Percentiles rank a stretch among this genome's conserved stretches.
Conservation (phyloP, 2,797 vertebrate genomes). For the Tauraco hartlaubi region DNA sequence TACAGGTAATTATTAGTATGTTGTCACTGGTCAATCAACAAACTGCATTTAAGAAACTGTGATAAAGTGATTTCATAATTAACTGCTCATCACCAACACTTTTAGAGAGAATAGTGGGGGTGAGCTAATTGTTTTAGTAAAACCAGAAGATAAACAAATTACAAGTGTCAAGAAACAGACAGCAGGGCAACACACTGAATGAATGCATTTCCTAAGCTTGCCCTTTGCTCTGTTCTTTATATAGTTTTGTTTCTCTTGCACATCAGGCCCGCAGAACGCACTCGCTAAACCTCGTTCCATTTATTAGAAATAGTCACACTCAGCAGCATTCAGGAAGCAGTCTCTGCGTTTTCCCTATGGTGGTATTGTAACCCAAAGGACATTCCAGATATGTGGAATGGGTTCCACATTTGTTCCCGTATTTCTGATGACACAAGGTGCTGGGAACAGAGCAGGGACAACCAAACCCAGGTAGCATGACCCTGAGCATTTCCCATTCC, state of each 20-base stretch:
- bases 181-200: background rate
- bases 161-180: background rate
- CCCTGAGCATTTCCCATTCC: rapidly evolving
- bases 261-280: background rate
- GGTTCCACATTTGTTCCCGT: background rate
- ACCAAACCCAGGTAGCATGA: rapidly evolving
- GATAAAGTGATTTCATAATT: conserved; percentile 45
- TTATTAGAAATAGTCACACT: background rate
- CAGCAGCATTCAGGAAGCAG: background rate
- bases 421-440: background rate
- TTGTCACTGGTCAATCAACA: conserved; percentile 53
- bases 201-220: background rate
- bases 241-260: background rate
- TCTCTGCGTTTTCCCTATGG: background rate
- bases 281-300: background rate
- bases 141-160: background rate
- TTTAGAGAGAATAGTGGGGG: background rate
- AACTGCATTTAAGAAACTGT: conserved; percentile 30
- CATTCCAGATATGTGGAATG: too few species aligned
- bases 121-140: conserved; percentile 20
- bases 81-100: conserved; percentile 12
- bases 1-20: conserved; percentile 28
- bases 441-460: background rate
- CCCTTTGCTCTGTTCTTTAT: background rate
- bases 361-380: background rate